Evolutionary conservation across 2,797 vertebrate genomes (phyloP).

Genomic region (Orientallactaga sibirica): DNA sequence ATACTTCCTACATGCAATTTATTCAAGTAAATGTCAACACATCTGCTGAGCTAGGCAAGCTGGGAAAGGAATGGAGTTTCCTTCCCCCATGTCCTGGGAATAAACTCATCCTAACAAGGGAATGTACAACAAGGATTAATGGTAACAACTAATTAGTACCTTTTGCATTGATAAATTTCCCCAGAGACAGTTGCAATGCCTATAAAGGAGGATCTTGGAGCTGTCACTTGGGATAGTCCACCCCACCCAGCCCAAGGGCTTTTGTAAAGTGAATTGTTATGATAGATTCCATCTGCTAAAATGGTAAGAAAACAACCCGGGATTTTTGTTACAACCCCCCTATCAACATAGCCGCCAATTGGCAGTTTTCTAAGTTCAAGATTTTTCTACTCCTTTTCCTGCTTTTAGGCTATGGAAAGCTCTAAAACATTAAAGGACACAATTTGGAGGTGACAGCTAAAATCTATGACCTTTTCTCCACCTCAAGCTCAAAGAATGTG

Average conservation of each 20-base stretch:
- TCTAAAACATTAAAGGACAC: constrained; percentile 56
- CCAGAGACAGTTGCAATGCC: background rate
- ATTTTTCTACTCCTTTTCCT: constrained; percentile 49
- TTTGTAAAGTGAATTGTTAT: constrained; percentile 25
- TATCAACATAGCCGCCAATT: constrained; percentile 46
- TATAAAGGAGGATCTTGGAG: background rate
- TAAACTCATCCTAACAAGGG: constrained; percentile 16
- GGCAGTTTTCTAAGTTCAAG: constrained; percentile 51
- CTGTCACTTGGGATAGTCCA: background rate
- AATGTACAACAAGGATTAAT: background rate
- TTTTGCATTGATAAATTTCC: background rate
- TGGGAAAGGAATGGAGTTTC: constrained; percentile 38
- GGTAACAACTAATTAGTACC: constrained; percentile 7
- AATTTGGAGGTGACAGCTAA: constrained; percentile 64
- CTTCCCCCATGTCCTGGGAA: background rate
- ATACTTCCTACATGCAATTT: background rate
- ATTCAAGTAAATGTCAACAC: background rate
- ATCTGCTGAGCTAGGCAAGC: background rate
- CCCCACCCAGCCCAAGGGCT: background rate
- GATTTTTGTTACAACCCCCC: constrained; percentile 52
- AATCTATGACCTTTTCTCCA: constrained; percentile 1
- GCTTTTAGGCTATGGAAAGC: constrained; percentile 47
- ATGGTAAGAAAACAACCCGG: constrained; percentile 61
- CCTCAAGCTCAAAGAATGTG: background rate
- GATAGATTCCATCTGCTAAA: constrained; percentile 72